phyloP scores from a whole-genome alignment of 92 coral and sea anemone genomes.

The Meandrina meandrites region DNA sequence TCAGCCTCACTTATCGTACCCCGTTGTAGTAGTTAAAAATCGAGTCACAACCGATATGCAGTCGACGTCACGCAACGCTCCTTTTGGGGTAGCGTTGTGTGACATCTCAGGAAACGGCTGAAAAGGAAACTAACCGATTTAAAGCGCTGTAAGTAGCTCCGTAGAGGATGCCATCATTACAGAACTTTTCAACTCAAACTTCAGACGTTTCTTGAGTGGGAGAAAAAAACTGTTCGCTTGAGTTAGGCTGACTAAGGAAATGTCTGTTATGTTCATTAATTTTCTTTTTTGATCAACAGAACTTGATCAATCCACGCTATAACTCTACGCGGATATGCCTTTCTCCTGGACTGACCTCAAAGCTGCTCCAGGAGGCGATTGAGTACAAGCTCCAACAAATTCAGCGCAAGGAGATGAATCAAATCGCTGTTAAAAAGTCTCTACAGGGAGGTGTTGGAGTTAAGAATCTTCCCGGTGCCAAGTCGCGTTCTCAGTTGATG shows the following conservation, averaged over 20 bases:
- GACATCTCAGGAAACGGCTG: too few species aligned
- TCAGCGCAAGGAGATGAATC: constrained; percentile 76
- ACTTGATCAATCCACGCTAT: constrained; percentile 84
- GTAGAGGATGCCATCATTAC: too few species aligned
- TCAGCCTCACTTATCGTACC: too few species aligned
- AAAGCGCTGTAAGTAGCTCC: too few species aligned
- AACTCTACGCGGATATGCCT: constrained; percentile 80
- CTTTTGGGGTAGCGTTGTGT: too few species aligned
- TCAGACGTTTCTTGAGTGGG: too few species aligned
- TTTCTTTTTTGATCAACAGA: constrained; percentile 44
- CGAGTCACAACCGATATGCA: too few species aligned
- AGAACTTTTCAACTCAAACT: too few species aligned
- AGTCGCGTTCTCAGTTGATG: constrained; percentile 59
- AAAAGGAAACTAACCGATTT: too few species aligned
- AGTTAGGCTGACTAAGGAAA: background rate
- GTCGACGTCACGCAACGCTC: too few species aligned
- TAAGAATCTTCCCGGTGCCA: constrained; percentile 38
- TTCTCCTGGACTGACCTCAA: constrained; percentile 81
- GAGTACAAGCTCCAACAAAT: constrained; percentile 72
- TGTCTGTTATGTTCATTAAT: background rate
- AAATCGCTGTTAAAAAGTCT: constrained; percentile 40
- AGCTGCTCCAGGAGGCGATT: constrained; percentile 80
- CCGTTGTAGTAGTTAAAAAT: too few species aligned
- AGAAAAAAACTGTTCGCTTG: too few species aligned
- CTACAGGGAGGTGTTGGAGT: constrained; percentile 32